These are phyloP conservation scores for Idaea biselata DNA, from an alignment of 2,888 invertebrate genomes.

Conservation along the genomic window DNA sequence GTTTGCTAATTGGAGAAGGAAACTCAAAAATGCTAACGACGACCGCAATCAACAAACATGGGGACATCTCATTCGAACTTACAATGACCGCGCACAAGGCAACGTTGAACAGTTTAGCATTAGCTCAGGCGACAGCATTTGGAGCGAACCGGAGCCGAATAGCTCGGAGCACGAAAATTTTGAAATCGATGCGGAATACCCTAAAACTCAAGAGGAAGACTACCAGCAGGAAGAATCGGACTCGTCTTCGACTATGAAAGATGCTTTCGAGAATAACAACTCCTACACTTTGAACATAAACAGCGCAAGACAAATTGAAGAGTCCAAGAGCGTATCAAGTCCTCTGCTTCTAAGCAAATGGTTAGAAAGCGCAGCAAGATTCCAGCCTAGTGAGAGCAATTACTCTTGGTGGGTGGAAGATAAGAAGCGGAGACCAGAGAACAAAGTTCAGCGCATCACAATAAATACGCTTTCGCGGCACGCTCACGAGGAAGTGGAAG, in stretches of 20 bases:
- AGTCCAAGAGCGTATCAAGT: constrained; percentile 62
- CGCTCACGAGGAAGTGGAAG: constrained; percentile 87
- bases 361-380: constrained; percentile 87
- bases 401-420: constrained; percentile 84
- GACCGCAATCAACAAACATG: constrained; percentile 86
- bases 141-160: constrained; percentile 83
- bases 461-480: constrained; percentile 64
- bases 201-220: constrained; percentile 53
- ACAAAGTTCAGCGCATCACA: constrained; percentile 45
- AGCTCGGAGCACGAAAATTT: constrained; percentile 47
- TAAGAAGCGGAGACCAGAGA: constrained; percentile 54
- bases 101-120: constrained; percentile 91
- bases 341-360: constrained; percentile 86
- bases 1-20: constrained; percentile 92
- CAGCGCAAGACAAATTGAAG: constrained; percentile 25
- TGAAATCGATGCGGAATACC: constrained; percentile 48
- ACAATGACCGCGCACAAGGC: constrained; percentile 87
- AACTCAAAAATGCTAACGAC: constrained; percentile 87
- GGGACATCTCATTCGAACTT: constrained; percentile 87
- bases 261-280: constrained; percentile 64
- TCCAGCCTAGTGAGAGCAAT: constrained; percentile 86
- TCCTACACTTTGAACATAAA: constrained; percentile 41
- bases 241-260: constrained; percentile 51
- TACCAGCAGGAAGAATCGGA: constrained; percentile 58
- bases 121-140: constrained; percentile 88